Evolutionary conservation across 2,888 invertebrate species (phyloP).

Genomic region (Sarcophaga rosellei): DNA sequence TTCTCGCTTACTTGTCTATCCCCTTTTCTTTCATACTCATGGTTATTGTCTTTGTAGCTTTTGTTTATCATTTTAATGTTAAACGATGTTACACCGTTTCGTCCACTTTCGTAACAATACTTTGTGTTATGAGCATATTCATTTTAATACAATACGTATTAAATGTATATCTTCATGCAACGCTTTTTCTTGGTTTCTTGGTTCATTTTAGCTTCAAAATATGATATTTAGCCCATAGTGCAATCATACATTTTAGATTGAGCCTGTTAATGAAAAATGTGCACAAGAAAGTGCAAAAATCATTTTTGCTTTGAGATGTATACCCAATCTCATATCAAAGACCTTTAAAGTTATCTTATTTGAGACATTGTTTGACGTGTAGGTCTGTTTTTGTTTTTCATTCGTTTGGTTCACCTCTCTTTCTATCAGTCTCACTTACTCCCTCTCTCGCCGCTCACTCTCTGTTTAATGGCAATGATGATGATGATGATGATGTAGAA

Average conservation of each 20-base stretch:
- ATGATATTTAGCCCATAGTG: slow-evolving; percentile 15
- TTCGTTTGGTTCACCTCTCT: too few relatives aligned
- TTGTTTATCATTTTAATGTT: too few relatives aligned
- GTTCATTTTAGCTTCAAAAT: too few relatives aligned
- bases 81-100: too few relatives aligned
- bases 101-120: too few relatives aligned
- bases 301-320: slow-evolving; percentile 26
- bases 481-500: slow-evolving; percentile 34
- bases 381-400: not conserved
- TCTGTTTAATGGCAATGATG: slow-evolving; percentile 2
- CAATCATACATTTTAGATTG: slow-evolving; percentile 36
- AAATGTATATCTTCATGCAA: too few relatives aligned
- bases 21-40: too few relatives aligned
- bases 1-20: too few relatives aligned
- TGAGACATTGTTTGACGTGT: not conserved
- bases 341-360: not conserved
- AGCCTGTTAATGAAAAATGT: slow-evolving; percentile 49
- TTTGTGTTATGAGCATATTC: too few relatives aligned
- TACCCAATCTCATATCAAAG: not conserved
- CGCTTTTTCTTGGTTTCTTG: not conserved
- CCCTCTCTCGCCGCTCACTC: not conserved
- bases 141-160: too few relatives aligned
- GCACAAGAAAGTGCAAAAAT: slow-evolving; percentile 21
- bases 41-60: too few relatives aligned
- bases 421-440: not conserved